Base-by-base conservation (phyloP, 2,113 vertebrate species). In the Natator depressus region DNA sequence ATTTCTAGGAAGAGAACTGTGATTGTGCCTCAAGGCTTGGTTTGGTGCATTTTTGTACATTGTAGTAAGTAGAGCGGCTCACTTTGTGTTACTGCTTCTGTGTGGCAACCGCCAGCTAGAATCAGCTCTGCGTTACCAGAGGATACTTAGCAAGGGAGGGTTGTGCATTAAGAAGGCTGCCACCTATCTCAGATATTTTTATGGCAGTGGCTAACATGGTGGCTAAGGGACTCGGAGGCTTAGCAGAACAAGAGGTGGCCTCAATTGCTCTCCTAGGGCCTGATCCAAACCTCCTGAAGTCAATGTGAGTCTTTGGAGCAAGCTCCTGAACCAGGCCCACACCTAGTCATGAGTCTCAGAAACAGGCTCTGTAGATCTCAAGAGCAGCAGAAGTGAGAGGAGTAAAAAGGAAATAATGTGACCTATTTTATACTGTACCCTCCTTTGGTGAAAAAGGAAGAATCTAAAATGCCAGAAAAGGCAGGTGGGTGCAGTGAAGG, bases 371-470 rank as follows among this genome's bases (percentile, higher is more conserved):
- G n/a, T 93, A 95, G 47, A 96, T 94, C 87, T 82, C 25, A 94
- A 91, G 78, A 92, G 62, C 78, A 78, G 80, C 72, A 95, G 83
- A 94, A 94, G 10, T 0, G 1, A 92, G 82, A 94, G 87, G 93
- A 95, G 81, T 72, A 84, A 80, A 85, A 78, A 50, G 53, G 90
- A 94, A 95, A 91, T 84, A 42, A 91, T 91, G 81, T 94, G 95
- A 97, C 89, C 94, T 93, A 95, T 51, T 97, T 97, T 93, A 87
- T 84, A 92, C 85, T 92, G 50, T 75, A 51, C 55, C 81, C 89
- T 80, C 46, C 84, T 76, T 92, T 79, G 72, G 59, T 86, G 76
- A 92, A 96, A 96, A 93, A 89, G 80, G 31, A 5, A 1, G 88
- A 91, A 75, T 1, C 1, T 57, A 91, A 94, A 96, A 93, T 55